Conservation (phyloP, 2,888 invertebrate genomes). For the Phasia obesa region DNA sequence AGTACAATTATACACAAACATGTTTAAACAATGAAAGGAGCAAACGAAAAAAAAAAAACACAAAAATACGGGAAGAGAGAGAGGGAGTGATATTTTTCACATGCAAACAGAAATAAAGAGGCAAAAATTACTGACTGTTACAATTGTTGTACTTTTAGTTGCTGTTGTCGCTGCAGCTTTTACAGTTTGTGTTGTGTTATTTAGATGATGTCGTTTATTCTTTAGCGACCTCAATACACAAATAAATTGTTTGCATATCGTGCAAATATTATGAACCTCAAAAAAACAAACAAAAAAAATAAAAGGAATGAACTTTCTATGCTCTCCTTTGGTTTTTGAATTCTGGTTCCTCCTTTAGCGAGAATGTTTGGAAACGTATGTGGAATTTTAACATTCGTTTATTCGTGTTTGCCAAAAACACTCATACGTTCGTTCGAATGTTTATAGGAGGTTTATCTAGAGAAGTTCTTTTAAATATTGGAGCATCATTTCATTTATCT, state of each 20-base stretch:
- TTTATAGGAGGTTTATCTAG: constrained; percentile 10
- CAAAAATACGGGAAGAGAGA: neutral
- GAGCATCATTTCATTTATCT: neutral
- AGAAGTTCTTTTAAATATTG: neutral
- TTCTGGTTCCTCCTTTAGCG: constrained; percentile 1
- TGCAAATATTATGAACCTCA: constrained; percentile 60
- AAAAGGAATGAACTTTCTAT: constrained; percentile 19
- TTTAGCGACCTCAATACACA: constrained; percentile 67
- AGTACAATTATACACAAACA: neutral
- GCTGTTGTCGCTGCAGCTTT: constrained; percentile 2
- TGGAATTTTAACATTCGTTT: constrained; percentile 38
- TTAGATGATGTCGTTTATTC: constrained; percentile 67
- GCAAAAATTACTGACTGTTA: constrained; percentile 57
- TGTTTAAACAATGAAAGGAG: constrained; percentile 23
- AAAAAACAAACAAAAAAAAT: neutral
- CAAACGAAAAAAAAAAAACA: neutral
- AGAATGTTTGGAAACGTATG: constrained; percentile 30
- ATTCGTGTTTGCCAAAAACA: constrained; percentile 33
- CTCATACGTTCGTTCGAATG: constrained; percentile 9
- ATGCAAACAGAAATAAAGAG: constrained; percentile 24
- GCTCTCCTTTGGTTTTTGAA: neutral
- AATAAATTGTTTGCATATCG: constrained; percentile 68
- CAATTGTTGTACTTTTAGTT: constrained; percentile 22
- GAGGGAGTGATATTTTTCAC: constrained; percentile 1
- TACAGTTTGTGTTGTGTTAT: constrained; percentile 46